Evolutionary conservation across 2,888 invertebrate genomes (phyloP).

Genomic region (Nymphalis polychloros): DNA sequence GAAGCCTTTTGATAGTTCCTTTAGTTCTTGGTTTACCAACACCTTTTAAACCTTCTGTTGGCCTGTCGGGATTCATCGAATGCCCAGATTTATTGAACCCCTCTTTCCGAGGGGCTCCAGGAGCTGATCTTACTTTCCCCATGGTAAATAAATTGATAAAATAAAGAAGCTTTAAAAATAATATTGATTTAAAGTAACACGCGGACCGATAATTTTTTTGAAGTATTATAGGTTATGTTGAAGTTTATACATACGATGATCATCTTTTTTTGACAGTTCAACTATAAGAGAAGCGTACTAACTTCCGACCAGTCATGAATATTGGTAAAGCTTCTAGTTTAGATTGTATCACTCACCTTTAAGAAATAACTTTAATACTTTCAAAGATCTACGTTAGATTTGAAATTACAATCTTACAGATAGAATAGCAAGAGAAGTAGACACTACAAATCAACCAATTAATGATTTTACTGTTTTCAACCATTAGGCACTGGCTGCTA

Average conservation of each 20-base stretch:
- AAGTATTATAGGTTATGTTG: slow-evolving; percentile 28
- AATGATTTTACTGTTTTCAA: neutral
- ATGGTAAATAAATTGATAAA: slow-evolving; percentile 65
- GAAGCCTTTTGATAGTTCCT: slow-evolving; percentile 96
- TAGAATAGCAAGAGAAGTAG: neutral
- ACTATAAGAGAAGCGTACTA: slow-evolving; percentile 14
- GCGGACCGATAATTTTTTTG: neutral
- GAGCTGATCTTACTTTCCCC: slow-evolving; percentile 88
- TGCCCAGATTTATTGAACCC: slow-evolving; percentile 93
- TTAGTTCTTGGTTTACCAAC: slow-evolving; percentile 93
- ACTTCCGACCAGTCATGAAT: slow-evolving; percentile 34
- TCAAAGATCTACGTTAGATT: too few species aligned
- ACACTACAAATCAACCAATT: neutral
- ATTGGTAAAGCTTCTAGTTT: slow-evolving; percentile 1
- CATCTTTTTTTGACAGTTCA: slow-evolving; percentile 22
- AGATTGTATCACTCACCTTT: slow-evolving; percentile 11
- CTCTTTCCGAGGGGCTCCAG: slow-evolving; percentile 90
- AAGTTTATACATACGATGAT: neutral
- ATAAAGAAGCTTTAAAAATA: neutral
- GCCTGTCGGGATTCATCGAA: slow-evolving; percentile 97
- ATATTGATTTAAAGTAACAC: slow-evolving; percentile 15
- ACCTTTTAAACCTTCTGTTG: slow-evolving; percentile 89
- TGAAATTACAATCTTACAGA: neutral
- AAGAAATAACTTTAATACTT: neutral
- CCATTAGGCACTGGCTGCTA: neutral